Evolutionary conservation across 2,113 vertebrate species (phyloP).

Genomic region (Dipodomys merriami): DNA sequence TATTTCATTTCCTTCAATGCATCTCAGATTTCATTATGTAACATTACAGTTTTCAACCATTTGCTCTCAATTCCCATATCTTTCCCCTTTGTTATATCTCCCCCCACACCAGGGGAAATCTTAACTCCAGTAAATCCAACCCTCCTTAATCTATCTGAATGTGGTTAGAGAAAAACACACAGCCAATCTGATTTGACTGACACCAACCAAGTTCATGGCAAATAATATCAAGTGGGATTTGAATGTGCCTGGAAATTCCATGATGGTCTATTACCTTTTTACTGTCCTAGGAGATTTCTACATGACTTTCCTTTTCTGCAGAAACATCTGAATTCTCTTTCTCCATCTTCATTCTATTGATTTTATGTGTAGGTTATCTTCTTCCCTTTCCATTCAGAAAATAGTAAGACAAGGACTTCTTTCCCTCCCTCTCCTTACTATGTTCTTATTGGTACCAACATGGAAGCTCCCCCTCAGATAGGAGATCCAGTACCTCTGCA

Average conservation of each 20-base stretch:
- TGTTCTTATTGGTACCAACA: accelerated
- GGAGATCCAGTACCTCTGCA: neutral
- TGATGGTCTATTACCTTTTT: neutral
- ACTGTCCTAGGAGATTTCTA: neutral
- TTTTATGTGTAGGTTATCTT: neutral
- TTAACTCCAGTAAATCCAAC: neutral
- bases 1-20: neutral
- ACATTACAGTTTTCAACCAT: neutral
- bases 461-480: neutral
- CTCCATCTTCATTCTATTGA: neutral
- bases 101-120: neutral
- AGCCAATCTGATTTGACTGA: neutral
- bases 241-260: neutral
- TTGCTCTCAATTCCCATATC: neutral
- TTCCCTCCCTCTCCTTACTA: neutral
- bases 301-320: neutral
- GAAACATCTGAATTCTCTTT: neutral
- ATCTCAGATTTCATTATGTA: neutral
- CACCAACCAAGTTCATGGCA: neutral
- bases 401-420: neutral
- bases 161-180: neutral
- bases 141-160: neutral
- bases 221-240: neutral
- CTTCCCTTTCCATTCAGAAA: neutral
- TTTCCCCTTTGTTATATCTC: neutral